Percentiles rank a stretch among this genome's conserved stretches.
phyloP scores from a whole-genome alignment of 92 coral and sea anemone species.

The Blastomussa wellsi region DNA sequence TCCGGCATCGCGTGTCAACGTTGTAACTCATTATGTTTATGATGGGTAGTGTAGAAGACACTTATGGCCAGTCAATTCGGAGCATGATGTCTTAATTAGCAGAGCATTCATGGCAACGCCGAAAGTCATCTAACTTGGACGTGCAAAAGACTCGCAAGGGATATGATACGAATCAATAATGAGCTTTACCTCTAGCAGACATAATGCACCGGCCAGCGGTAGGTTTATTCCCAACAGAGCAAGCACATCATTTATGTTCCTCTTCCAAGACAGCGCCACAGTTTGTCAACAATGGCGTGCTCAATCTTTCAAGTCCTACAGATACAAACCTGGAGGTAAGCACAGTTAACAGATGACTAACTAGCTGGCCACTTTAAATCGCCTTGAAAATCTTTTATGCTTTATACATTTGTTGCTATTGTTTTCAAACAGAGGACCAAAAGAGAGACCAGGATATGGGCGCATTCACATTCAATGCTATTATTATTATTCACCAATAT shows the following conservation, averaged over 20 bases:
- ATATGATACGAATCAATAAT: constrained; percentile 9
- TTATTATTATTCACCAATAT: too few relatives aligned
- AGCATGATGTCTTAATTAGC: background rate
- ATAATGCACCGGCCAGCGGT: background rate
- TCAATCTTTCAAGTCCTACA: background rate
- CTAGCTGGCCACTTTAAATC: background rate
- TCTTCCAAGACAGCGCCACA: background rate
- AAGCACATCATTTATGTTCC: background rate
- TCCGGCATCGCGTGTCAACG: background rate
- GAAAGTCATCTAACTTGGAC: background rate
- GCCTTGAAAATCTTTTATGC: background rate
- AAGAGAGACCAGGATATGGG: background rate
- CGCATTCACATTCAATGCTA: too few relatives aligned
- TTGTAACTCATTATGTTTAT: background rate
- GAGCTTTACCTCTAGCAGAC: constrained; percentile 16
- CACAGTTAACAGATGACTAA: background rate
- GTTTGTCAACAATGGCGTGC: constrained; percentile 31
- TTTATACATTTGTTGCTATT: background rate
- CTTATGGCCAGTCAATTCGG: background rate
- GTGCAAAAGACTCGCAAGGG: background rate
- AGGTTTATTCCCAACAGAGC: constrained; percentile 1
- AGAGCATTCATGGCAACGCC: background rate
- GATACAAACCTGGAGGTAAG: constrained; percentile 24
- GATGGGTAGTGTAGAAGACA: background rate
- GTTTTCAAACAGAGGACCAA: too few relatives aligned